These are phyloP conservation scores for Spheniscus mendiculus DNA, from an alignment of 2,113 vertebrate species.

Conservation along the genomic window DNA sequence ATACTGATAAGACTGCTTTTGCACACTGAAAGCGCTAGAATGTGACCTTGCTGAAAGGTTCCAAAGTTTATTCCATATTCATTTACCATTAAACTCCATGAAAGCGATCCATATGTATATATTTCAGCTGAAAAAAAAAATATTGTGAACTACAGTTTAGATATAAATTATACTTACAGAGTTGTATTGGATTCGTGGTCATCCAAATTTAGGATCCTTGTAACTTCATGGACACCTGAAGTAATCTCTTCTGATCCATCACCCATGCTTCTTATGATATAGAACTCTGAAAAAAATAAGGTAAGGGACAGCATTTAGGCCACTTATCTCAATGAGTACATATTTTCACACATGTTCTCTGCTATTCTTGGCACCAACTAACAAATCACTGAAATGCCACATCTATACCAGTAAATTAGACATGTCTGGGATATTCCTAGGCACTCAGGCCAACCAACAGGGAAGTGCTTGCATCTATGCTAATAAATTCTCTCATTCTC, in stretches of 20 bases:
- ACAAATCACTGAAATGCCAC: neutral
- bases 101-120: neutral
- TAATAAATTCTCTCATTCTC: neutral
- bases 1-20: neutral
- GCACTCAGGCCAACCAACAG: neutral
- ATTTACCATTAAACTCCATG: neutral
- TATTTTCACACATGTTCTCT: neutral
- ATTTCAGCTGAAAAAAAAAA: neutral
- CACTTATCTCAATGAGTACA: neutral
- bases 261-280: neutral
- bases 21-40: neutral
- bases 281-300: neutral
- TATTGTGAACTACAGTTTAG: neutral
- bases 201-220: neutral
- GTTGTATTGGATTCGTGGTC: neutral
- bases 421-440: neutral
- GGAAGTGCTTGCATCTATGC: accelerated
- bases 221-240: neutral
- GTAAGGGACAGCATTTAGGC: neutral
- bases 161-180: neutral
- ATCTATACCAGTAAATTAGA: neutral
- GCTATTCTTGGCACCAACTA: neutral
- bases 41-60: neutral
- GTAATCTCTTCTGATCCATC: neutral
- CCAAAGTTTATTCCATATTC: neutral